These are phyloP conservation scores for Plectrocnemia conspersa DNA, from an alignment of 1,140 invertebrate species.

Conservation along the genomic window DNA sequence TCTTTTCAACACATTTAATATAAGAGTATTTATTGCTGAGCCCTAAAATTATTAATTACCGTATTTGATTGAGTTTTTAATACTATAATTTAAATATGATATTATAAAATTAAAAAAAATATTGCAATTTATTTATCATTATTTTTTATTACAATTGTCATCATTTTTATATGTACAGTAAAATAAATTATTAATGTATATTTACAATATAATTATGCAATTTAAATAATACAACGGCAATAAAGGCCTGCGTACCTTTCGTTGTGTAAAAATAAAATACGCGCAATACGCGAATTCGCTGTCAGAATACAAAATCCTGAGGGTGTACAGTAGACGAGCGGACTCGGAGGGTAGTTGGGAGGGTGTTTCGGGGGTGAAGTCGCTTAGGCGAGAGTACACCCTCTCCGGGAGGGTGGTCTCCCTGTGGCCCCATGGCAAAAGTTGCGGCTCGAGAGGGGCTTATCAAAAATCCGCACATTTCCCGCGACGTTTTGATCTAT, in stretches of 20 bases:
- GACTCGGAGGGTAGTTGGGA: conserved; percentile 11
- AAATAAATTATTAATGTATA: too few species aligned
- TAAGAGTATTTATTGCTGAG: too few species aligned
- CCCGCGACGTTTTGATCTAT: conserved; percentile 29
- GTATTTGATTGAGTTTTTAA: too few species aligned
- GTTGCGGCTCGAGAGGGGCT: conserved; percentile 31
- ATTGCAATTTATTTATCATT: too few species aligned
- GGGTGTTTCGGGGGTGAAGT: conserved; percentile 8
- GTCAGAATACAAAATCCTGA: conserved; percentile 37
- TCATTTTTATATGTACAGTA: too few species aligned
- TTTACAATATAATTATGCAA: too few species aligned
- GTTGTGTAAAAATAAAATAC: conserved; percentile 36
- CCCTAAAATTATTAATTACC: too few species aligned
- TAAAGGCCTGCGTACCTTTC: conserved; percentile 26
- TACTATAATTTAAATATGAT: too few species aligned
- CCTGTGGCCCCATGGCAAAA: conserved; percentile 21
- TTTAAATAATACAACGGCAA: too few species aligned
- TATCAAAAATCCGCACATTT: conserved; percentile 32
- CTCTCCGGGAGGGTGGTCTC: neutral
- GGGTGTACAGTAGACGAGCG: conserved; percentile 29
- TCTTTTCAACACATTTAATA: too few species aligned
- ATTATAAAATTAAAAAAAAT: too few species aligned
- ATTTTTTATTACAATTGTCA: too few species aligned
- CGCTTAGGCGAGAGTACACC: conserved; percentile 24
- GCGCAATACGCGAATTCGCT: conserved; percentile 37